These are phyloP conservation scores for Linurgus olivaceus DNA, from an alignment of 2,797 vertebrate species.

Conservation along the genomic window DNA sequence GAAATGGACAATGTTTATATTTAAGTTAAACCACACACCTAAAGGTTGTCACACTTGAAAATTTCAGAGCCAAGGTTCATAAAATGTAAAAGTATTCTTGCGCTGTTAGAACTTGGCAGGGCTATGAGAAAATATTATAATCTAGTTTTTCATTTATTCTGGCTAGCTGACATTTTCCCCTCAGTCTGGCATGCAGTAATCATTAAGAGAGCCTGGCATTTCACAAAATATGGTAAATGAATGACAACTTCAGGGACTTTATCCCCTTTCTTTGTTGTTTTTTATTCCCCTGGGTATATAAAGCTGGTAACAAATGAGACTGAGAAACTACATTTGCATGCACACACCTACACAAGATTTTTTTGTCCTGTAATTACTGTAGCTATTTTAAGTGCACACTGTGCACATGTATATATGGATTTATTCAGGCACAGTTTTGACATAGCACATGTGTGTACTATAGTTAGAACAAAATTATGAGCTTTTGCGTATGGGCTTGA, in stretches of 20 bases:
- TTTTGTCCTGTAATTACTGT: neutral
- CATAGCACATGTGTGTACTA: neutral
- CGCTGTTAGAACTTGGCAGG: neutral
- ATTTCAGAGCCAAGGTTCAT: neutral
- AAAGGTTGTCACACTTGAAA: neutral
- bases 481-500: neutral
- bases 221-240: constrained; percentile 5
- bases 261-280: neutral
- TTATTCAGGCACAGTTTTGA: neutral
- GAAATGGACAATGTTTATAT: neutral
- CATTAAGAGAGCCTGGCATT: neutral
- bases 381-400: neutral
- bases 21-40: neutral
- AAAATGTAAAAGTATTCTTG: neutral
- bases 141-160: constrained; percentile 29
- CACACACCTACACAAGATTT: neutral
- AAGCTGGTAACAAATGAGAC: neutral
- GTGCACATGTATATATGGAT: neutral
- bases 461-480: neutral
- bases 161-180: neutral
- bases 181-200: neutral
- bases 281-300: neutral
- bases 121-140: neutral
- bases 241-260: neutral
- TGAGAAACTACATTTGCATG: neutral